These are phyloP conservation scores for Grantiella picta DNA, from an alignment of 2,113 vertebrate species.

Conservation along the genomic window DNA sequence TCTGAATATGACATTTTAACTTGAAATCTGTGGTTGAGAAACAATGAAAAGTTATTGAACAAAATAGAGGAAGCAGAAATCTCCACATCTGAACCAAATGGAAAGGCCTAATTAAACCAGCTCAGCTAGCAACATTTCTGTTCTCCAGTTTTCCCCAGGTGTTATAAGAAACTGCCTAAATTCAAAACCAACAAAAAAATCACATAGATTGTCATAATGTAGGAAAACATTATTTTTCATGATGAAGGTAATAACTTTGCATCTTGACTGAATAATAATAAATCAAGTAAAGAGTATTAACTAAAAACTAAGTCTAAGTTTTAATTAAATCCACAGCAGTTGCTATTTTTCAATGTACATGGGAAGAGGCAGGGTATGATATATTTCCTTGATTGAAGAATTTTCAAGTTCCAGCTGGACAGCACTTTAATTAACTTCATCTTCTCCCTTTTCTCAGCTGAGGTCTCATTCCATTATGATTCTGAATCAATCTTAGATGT, in stretches of 20 bases:
- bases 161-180: not conserved
- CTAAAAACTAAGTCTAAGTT: slow-evolving; percentile 33
- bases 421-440: slow-evolving; percentile 49
- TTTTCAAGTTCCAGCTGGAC: slow-evolving; percentile 50
- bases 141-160: not conserved
- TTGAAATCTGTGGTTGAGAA: not conserved
- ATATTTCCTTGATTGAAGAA: slow-evolving; percentile 18
- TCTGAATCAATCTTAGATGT: slow-evolving; percentile 23
- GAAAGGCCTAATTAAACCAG: not conserved
- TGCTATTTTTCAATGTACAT: slow-evolving; percentile 28
- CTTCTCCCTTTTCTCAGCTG: slow-evolving; percentile 37
- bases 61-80: not conserved
- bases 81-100: not conserved
- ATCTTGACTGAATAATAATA: slow-evolving; percentile 32
- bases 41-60: not conserved
- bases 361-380: slow-evolving; percentile 7
- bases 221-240: not conserved
- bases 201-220: not conserved
- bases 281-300: slow-evolving; percentile 37
- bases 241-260: not conserved
- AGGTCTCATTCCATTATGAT: slow-evolving; percentile 9
- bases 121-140: not conserved
- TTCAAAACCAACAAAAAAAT: not conserved
- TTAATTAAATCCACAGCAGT: slow-evolving; percentile 57
- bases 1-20: not conserved